phyloP scores from a whole-genome alignment of 2,113 vertebrate species.

The Atherinomorus stipes region DNA sequence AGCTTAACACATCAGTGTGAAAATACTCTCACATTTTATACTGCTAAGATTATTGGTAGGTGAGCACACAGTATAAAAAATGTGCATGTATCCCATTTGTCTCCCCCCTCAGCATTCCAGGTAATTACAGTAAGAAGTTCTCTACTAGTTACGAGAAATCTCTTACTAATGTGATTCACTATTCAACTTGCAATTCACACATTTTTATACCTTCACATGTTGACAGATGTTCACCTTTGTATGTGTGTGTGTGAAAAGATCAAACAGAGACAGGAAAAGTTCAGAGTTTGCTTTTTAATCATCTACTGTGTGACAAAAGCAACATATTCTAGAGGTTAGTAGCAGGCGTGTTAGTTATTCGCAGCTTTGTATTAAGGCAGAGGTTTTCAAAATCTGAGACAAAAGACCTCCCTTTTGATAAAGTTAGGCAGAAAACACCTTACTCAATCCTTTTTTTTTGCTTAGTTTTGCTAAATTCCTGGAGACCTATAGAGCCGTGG shows the following conservation, averaged over 20 bases:
- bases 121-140: neutral
- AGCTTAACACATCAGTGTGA: no score
- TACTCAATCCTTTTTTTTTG: neutral
- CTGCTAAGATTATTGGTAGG: no score
- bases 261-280: neutral
- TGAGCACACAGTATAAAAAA: no score
- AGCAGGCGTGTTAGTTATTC: constrained; percentile 14
- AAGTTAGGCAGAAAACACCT: neutral
- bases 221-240: neutral
- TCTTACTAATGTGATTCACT: no score
- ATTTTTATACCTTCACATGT: neutral
- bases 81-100: no score
- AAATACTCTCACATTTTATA: no score
- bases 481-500: neutral
- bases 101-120: no score
- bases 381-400: neutral
- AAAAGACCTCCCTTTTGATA: neutral
- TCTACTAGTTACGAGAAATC: neutral
- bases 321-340: constrained; percentile 12
- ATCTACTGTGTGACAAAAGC: neutral
- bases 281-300: constrained; percentile 25
- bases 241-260: neutral
- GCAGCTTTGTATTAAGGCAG: neutral
- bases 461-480: neutral
- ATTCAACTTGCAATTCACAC: no score